phyloP scores from a whole-genome alignment of 2,113 vertebrate genomes.

The Mesembrinibis cayennensis region DNA sequence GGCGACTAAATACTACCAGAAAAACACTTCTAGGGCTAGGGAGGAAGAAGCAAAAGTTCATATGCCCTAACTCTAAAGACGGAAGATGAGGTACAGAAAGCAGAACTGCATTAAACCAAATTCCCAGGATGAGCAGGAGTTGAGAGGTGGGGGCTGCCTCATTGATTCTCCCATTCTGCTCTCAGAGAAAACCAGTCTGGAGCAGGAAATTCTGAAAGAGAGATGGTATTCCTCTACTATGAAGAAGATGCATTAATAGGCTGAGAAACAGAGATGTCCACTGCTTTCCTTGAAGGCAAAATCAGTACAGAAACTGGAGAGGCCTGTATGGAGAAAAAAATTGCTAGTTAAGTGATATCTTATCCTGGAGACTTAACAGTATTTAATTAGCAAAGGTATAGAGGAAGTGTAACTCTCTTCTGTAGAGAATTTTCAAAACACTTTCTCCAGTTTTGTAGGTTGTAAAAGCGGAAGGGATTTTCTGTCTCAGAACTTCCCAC shows the following conservation, averaged over 20 bases:
- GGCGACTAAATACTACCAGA: neutral
- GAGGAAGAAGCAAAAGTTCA: neutral
- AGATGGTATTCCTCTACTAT: neutral
- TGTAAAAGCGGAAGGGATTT: neutral
- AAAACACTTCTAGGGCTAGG: neutral
- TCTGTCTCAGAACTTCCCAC: neutral
- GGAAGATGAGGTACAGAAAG: neutral
- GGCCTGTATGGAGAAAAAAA: neutral
- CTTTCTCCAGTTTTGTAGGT: neutral
- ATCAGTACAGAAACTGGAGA: neutral
- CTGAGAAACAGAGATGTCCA: neutral
- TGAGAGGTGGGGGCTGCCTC: neutral
- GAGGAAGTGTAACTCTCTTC: neutral
- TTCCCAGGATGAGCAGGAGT: neutral
- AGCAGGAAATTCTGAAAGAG: neutral
- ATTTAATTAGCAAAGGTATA: neutral
- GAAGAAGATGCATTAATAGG: neutral
- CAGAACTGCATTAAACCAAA: neutral
- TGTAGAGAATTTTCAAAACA: neutral
- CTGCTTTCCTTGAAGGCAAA: neutral
- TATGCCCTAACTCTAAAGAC: neutral
- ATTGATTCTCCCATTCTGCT: neutral
- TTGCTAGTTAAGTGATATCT: neutral
- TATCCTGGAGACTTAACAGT: neutral
- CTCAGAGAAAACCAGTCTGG: neutral